These are phyloP conservation scores for Sympetrum striolatum DNA, from an alignment of 2,888 invertebrate species.

Conservation along the genomic window DNA sequence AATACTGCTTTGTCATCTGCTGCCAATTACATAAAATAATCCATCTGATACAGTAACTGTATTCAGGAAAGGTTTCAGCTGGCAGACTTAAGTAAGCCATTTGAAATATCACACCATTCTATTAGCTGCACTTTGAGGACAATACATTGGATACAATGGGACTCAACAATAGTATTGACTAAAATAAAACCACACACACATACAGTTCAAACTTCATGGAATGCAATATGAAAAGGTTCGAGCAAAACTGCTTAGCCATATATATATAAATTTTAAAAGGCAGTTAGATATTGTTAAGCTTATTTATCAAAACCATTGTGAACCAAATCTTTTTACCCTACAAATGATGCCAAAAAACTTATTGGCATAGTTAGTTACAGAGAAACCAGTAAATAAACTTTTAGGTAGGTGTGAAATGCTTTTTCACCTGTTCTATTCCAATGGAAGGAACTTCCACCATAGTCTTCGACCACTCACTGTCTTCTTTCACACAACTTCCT, in stretches of 20 bases:
- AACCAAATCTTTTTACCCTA: not conserved
- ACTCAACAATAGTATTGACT: not conserved
- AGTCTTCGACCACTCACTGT: not conserved
- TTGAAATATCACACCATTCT: conserved; percentile 28
- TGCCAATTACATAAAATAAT: not conserved
- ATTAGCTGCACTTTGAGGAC: conserved; percentile 37
- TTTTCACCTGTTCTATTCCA: not conserved
- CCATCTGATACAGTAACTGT: not conserved
- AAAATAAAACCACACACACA: conserved; percentile 24
- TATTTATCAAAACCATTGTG: conserved; percentile 22
- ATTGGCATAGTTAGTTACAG: not conserved
- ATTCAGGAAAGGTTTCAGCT: not conserved
- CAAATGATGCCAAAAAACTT: not conserved
- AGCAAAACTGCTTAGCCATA: conserved; percentile 6
- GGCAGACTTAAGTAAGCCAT: conserved; percentile 4
- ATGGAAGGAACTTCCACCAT: conserved; percentile 4
- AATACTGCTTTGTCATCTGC: not conserved
- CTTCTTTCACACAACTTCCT: conserved; percentile 27
- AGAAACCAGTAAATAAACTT: conserved; percentile 9
- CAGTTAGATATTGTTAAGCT: conserved; percentile 19
- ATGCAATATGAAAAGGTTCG: conserved; percentile 19
- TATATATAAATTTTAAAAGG: conserved; percentile 22
- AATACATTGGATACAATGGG: conserved; percentile 2
- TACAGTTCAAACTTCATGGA: conserved; percentile 21
- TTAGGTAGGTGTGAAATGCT: not conserved